Conservation (phyloP, 2,797 vertebrate species). For the Chaetodon trifasciatus region DNA sequence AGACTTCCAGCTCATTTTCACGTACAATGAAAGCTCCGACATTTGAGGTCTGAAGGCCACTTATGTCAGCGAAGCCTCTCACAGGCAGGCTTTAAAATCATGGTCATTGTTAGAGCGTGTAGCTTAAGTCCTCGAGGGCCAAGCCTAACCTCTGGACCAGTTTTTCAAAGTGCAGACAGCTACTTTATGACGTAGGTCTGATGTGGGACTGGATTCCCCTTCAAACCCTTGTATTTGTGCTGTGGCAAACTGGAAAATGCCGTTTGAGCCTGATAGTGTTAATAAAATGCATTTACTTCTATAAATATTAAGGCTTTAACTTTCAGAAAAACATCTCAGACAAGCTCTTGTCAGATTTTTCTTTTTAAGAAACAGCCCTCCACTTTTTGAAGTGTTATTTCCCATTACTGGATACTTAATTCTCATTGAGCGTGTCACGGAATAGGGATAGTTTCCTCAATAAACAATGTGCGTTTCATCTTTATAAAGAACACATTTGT, state of each 20-base stretch:
- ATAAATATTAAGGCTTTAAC: background rate
- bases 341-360: background rate
- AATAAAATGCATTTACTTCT: slow-evolving; percentile 3
- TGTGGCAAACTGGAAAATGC: background rate
- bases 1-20: slow-evolving; percentile 64
- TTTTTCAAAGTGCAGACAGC: slow-evolving; percentile 44
- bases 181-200: slow-evolving; percentile 31
- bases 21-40: slow-evolving; percentile 58
- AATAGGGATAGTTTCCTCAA: slow-evolving; percentile 58
- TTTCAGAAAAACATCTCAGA: background rate
- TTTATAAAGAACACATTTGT: slow-evolving; percentile 68
- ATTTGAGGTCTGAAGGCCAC: slow-evolving; percentile 55
- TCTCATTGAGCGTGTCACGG: slow-evolving; percentile 58
- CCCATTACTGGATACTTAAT: slow-evolving; percentile 27
- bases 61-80: slow-evolving; percentile 58
- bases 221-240: slow-evolving; percentile 1
- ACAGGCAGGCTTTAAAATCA: slow-evolving; percentile 50
- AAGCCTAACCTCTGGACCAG: slow-evolving; percentile 6
- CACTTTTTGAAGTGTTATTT: slow-evolving; percentile 17
- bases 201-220: slow-evolving; percentile 19
- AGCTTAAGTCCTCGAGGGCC: slow-evolving; percentile 31
- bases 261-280: background rate
- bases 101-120: slow-evolving; percentile 23
- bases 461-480: slow-evolving; percentile 70
- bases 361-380: slow-evolving; percentile 1